Evolutionary conservation across 53 echinoderm and acorn worm species (phyloP).

Genomic region (Patiria pectinifera): DNA sequence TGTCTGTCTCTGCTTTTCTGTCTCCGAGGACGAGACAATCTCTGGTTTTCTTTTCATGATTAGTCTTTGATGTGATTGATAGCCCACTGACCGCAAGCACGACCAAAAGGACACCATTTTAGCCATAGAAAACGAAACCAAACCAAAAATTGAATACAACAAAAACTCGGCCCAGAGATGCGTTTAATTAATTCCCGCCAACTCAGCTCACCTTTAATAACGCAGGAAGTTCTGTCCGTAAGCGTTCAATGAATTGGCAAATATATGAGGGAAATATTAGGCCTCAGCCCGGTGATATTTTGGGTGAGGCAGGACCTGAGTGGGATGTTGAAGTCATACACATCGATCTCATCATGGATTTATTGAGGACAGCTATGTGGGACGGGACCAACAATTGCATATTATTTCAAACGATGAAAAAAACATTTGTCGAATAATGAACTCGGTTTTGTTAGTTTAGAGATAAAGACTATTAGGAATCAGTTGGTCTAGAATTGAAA

Average conservation of each 20-base stretch:
- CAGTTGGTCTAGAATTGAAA: no score
- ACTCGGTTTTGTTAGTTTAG: background rate
- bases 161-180: background rate
- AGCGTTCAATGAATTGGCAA: conserved; percentile 21
- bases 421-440: background rate
- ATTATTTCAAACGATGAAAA: background rate
- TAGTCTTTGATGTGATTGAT: conserved; percentile 30
- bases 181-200: background rate
- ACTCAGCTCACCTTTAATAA: conserved; percentile 19
- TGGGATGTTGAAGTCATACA: background rate
- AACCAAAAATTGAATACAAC: background rate
- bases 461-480: no score
- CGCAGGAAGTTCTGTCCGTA: conserved; percentile 3
- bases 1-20: background rate
- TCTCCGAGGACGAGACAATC: background rate
- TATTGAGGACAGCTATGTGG: background rate
- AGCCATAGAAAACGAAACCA: conserved; percentile 1
- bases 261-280: conserved; percentile 22
- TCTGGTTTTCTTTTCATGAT: conserved; percentile 32
- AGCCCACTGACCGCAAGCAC: background rate
- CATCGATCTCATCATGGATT: background rate
- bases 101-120: background rate
- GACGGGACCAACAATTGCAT: background rate
- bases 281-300: background rate
- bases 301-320: background rate